phyloP scores from a whole-genome alignment of 2,888 invertebrate genomes.

The Idaea aversata region DNA sequence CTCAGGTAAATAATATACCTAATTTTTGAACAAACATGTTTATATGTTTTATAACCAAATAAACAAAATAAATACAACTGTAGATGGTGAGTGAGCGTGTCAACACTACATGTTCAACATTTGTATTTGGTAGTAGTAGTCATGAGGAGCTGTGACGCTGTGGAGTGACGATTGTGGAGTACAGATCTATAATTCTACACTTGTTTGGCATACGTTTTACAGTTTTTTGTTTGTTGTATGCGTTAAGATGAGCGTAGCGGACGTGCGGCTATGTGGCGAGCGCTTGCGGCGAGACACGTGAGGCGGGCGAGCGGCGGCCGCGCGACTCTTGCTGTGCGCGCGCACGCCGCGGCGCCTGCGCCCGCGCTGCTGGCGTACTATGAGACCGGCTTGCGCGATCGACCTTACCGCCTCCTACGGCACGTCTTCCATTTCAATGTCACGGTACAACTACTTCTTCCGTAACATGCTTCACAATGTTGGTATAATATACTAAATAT shows the following conservation, averaged over 20 bases:
- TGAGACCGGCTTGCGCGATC: slow-evolving; percentile 48
- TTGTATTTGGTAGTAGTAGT: too few relatives aligned
- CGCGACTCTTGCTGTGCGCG: slow-evolving; percentile 50
- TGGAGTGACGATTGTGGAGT: too few relatives aligned
- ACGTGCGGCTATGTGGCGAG: slow-evolving; percentile 48
- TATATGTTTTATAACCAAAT: too few relatives aligned
- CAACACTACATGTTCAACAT: too few relatives aligned
- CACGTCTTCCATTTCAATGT: slow-evolving; percentile 60
- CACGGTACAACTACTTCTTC: slow-evolving; percentile 33
- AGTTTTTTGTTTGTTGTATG: background rate
- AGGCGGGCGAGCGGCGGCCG: slow-evolving; percentile 27
- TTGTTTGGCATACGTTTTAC: background rate
- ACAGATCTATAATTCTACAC: too few relatives aligned
- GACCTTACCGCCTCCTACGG: slow-evolving; percentile 55
- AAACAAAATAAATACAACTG: too few relatives aligned
- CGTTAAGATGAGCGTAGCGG: slow-evolving; percentile 61
- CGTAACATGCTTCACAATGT: background rate
- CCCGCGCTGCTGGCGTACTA: slow-evolving; percentile 63
- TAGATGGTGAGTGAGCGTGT: too few relatives aligned
- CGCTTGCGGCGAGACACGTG: slow-evolving; percentile 44
- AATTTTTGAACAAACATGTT: background rate
- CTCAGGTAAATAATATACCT: slow-evolving; percentile 46
- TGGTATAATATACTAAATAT: background rate
- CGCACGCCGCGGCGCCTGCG: slow-evolving; percentile 40
- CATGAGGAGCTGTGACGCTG: too few relatives aligned